These are phyloP conservation scores for Rhegmatorhina hoffmannsi DNA, from an alignment of 2,113 vertebrate species.

Conservation along the genomic window DNA sequence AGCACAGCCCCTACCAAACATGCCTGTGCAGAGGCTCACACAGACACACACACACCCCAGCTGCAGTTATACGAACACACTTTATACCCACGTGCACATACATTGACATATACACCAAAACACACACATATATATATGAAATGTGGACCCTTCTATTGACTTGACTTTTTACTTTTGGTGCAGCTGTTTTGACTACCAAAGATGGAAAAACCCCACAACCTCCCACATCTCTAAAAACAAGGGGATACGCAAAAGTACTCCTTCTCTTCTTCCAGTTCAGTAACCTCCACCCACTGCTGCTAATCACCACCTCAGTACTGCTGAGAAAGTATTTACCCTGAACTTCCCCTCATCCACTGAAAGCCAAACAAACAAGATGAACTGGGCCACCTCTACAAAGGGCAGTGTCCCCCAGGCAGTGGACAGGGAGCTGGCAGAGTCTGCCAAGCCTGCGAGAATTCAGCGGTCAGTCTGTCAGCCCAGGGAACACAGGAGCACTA, in stretches of 20 bases:
- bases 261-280: background rate
- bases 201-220: background rate
- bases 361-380: background rate
- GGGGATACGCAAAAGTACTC: background rate
- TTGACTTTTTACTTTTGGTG: background rate
- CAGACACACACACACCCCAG: background rate
- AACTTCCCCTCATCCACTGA: background rate
- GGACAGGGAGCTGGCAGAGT: background rate
- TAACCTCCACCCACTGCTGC: background rate
- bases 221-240: background rate
- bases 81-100: background rate
- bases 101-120: background rate
- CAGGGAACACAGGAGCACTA: background rate
- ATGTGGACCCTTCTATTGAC: background rate
- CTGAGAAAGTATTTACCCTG: background rate
- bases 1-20: background rate
- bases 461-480: background rate
- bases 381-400: background rate
- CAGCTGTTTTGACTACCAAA: background rate
- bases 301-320: background rate
- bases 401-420: background rate
- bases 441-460: background rate
- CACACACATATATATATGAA: background rate
- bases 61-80: fast-evolving
- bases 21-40: fast-evolving